Evolutionary conservation across 2,113 vertebrate genomes (phyloP).

Genomic region (Gasterosteus nipponicus): DNA sequence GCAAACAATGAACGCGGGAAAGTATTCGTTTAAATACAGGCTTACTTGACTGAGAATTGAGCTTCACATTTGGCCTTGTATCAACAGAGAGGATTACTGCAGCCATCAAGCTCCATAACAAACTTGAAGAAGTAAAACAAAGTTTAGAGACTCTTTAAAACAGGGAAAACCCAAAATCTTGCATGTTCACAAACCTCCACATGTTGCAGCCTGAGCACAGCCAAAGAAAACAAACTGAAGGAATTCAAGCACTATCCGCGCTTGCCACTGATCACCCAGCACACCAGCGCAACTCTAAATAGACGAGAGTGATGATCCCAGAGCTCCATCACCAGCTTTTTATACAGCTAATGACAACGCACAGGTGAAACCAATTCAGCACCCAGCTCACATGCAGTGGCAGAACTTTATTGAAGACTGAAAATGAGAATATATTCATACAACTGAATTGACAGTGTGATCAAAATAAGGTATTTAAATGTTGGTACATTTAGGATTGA

Average conservation of each 20-base stretch:
- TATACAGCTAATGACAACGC: background rate
- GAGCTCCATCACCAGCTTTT: background rate
- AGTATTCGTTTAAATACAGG: background rate
- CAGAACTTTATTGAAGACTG: too few species aligned
- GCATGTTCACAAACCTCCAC: slow-evolving; percentile 50
- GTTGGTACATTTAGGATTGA: background rate
- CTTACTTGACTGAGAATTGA: slow-evolving; percentile 70
- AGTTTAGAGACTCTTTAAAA: background rate
- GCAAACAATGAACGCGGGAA: background rate
- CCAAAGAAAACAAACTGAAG: background rate
- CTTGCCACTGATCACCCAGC: slow-evolving; percentile 16
- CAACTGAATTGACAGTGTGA: background rate
- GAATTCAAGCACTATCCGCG: slow-evolving; percentile 13
- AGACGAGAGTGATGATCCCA: background rate
- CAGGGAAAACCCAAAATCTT: slow-evolving; percentile 9
- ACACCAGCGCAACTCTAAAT: slow-evolving; percentile 27
- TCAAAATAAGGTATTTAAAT: slow-evolving; percentile 40
- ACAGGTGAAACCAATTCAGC: slow-evolving; percentile 51
- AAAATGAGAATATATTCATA: background rate
- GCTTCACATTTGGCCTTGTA: slow-evolving; percentile 51
- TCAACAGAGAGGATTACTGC: slow-evolving; percentile 49
- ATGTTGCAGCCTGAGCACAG: slow-evolving; percentile 35
- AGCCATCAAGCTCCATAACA: slow-evolving; percentile 65
- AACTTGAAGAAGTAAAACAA: slow-evolving; percentile 15
- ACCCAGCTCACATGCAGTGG: background rate